phyloP scores from a whole-genome alignment of 1,140 invertebrate genomes.

The Mycetomoellerius zeteki region DNA sequence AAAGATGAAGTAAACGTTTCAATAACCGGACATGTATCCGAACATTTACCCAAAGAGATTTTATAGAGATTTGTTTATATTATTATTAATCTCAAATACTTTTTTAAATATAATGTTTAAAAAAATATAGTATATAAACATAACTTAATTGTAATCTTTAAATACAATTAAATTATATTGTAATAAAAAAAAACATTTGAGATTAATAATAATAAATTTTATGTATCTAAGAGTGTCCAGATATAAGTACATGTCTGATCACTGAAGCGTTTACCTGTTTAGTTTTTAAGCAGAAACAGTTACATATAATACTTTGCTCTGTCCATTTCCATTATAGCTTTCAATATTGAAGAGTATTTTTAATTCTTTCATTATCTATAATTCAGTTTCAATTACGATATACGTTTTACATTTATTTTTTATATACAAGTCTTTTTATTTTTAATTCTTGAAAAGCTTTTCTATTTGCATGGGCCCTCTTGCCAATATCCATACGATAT shows the following conservation, averaged over 20 bases:
- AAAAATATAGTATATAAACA: no score
- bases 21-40: no score
- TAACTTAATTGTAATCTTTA: no score
- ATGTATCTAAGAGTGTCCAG: no score
- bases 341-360: background rate
- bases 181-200: no score
- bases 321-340: background rate
- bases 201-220: no score
- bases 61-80: no score
- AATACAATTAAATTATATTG: no score
- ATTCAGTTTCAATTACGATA: background rate
- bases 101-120: no score
- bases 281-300: background rate
- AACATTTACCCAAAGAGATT: no score
- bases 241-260: no score
- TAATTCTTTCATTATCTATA: background rate
- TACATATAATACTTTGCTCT: background rate
- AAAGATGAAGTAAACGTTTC: background rate
- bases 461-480: background rate
- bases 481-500: background rate
- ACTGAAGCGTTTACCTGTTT: background rate
- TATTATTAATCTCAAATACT: no score
- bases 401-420: background rate
- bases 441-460: background rate
- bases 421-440: conserved; percentile 14